These are phyloP conservation scores for Macroglossus sobrinus DNA, from an alignment of 2,113 vertebrate genomes.

Conservation along the genomic window DNA sequence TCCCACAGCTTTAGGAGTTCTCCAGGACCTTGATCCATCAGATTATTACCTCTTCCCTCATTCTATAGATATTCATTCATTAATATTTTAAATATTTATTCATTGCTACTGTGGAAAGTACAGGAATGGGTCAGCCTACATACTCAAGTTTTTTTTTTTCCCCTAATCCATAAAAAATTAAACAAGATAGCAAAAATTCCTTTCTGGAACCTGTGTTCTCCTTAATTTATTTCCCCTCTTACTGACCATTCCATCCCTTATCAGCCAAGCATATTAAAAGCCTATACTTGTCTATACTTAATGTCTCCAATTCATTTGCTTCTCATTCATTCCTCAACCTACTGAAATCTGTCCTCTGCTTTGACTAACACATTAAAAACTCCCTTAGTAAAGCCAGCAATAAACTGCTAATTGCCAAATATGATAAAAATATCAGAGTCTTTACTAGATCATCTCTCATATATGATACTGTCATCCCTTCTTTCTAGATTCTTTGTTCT, in stretches of 20 bases:
- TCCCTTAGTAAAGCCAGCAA: not conserved
- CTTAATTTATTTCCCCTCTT: not conserved
- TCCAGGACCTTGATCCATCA: not conserved
- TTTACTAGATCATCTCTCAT: not conserved
- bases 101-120: not conserved
- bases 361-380: not conserved
- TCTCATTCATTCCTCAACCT: not conserved
- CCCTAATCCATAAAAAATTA: not conserved
- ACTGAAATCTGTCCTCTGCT: not conserved
- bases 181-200: not conserved
- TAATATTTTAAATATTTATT: slow-evolving; percentile 14
- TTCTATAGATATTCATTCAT: not conserved
- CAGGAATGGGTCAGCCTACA: not conserved
- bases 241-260: not conserved
- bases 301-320: not conserved
- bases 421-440: not conserved
- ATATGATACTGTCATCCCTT: not conserved
- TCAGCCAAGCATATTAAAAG: not conserved
- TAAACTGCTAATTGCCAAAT: not conserved
- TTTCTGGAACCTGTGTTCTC: not conserved
- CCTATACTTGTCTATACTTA: not conserved
- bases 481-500: not conserved
- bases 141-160: not conserved
- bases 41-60: not conserved
- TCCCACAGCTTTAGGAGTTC: not conserved